Evolutionary conservation across 2,797 vertebrate species (phyloP).

Genomic region (Hemibagrus guttatus): DNA sequence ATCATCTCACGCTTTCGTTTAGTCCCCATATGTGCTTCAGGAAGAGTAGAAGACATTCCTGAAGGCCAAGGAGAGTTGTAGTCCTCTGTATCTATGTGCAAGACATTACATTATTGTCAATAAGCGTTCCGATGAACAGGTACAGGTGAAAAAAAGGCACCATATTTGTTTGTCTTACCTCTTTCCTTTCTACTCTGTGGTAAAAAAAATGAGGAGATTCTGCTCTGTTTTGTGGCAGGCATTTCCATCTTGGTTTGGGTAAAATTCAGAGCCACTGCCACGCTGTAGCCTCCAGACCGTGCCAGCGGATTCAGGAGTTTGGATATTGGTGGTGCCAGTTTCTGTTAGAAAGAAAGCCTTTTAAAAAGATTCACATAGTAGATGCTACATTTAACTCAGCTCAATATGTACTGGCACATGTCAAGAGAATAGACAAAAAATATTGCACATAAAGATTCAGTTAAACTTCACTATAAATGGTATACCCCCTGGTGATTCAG

Average conservation of each 20-base stretch:
- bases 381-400: neutral
- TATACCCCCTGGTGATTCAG: neutral
- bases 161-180: slow-evolving; percentile 3
- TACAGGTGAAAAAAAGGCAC: neutral
- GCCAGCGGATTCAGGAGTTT: slow-evolving; percentile 73
- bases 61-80: neutral
- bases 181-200: slow-evolving; percentile 31
- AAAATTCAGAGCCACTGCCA: slow-evolving; percentile 74
- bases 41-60: slow-evolving; percentile 22
- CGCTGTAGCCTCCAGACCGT: slow-evolving; percentile 62
- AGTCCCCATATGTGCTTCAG: slow-evolving; percentile 18
- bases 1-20: slow-evolving; percentile 59
- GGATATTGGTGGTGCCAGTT: slow-evolving; percentile 65
- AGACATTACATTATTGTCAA: slow-evolving; percentile 7
- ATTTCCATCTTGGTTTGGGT: slow-evolving; percentile 76
- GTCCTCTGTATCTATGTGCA: neutral
- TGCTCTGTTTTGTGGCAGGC: slow-evolving; percentile 78
- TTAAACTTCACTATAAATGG: neutral
- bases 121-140: neutral
- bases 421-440: neutral
- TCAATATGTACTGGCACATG: neutral
- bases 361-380: too few relatives aligned
- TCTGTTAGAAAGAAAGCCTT: slow-evolving; percentile 19
- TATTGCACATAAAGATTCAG: neutral
- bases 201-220: slow-evolving; percentile 81